Percentiles rank a stretch among this genome's conserved stretches.
Conservation (phyloP, 2,888 invertebrate genomes). For the Chelonus formosanus region DNA sequence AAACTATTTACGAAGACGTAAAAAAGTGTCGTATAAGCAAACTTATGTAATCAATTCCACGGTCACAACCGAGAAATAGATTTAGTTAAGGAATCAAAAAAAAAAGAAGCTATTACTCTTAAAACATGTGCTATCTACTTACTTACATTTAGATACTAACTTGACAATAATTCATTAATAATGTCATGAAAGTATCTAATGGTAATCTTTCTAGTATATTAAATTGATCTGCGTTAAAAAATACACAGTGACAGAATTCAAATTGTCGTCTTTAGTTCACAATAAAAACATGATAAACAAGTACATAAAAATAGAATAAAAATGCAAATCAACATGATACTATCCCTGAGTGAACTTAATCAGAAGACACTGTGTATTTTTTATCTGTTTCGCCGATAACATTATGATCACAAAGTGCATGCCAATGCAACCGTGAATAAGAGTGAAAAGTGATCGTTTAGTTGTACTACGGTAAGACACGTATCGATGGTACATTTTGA, state of each 20-base stretch:
- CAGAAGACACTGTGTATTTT: slow-evolving; percentile 42
- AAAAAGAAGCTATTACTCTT: background rate
- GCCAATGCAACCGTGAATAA: slow-evolving; percentile 43
- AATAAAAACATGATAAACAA: background rate
- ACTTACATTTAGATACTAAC: slow-evolving; percentile 3
- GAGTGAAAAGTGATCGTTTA: slow-evolving; percentile 20
- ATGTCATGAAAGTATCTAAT: slow-evolving; percentile 10
- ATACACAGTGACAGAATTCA: background rate
- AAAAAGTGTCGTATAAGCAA: slow-evolving; percentile 45
- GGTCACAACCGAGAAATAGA: too few species aligned
- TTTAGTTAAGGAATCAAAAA: background rate
- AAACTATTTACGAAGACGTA: slow-evolving; percentile 22
- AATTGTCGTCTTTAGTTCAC: background rate
- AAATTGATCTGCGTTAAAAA: background rate
- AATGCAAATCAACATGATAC: slow-evolving; percentile 11
- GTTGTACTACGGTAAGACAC: slow-evolving; percentile 61
- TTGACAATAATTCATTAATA: slow-evolving; percentile 13
- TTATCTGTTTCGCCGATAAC: slow-evolving; percentile 31
- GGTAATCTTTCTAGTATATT: slow-evolving; percentile 2
- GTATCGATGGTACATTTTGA: slow-evolving; percentile 53
- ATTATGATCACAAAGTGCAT: slow-evolving; percentile 54
- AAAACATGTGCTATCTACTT: slow-evolving; percentile 1
- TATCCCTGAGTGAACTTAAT: slow-evolving; percentile 17
- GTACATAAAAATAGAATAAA: background rate
- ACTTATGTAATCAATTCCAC: slow-evolving; percentile 9